Evolutionary conservation across 2,113 vertebrate genomes (phyloP), one percentile per base, ranked within the genome.

Genomic region (Pangasianodon gigas): DNA sequence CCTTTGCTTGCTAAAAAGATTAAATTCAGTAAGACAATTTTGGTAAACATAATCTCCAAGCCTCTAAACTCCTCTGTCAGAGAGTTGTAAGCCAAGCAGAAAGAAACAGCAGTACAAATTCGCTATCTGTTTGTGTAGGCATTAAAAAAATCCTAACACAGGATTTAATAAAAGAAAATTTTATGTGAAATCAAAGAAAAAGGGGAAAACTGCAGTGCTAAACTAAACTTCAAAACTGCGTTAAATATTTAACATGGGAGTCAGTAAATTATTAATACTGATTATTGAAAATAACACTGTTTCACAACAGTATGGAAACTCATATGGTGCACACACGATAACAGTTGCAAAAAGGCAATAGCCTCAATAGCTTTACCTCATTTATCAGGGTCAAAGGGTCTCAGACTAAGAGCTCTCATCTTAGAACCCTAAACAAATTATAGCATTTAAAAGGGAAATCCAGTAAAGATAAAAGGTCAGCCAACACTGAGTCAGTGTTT

Each of bases 241-340:
- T 87, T 95, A 83, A 94, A 95, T 94, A 94, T 94, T 95, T 94
- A 87, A 95, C 94, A 91, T 60, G 37, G 2, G 83, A 9, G 87
- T 48, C 1, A 52, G 79, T 95, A 88, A 94, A 96, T 95, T 93
- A 94, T 95, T 81, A 44, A 95, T 94, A 91, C 89, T 93, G 93
- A 94, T 95, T 94, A 94, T 92, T 90, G 92, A 94, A 94, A 94
- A 95, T 91, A 94, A 94, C 92, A 91, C 90, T 90, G 91, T 94
- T 93, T 87, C 77, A 95, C 94, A 94, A 87, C 91, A 92, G 37
- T 29, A 13, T 69, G 51, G 92, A 58, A 52, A 26, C 56, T 48
- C 24, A 71, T 46, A 58, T 18, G 0, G 18, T 65, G 8, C n/a
- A 79, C n/a, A 67, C 44, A 65, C 29, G 56, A 26, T 26, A 65